Conservation (phyloP, 64 coral and sea anemone genomes). For the Dendrophyllia cribrosa region DNA sequence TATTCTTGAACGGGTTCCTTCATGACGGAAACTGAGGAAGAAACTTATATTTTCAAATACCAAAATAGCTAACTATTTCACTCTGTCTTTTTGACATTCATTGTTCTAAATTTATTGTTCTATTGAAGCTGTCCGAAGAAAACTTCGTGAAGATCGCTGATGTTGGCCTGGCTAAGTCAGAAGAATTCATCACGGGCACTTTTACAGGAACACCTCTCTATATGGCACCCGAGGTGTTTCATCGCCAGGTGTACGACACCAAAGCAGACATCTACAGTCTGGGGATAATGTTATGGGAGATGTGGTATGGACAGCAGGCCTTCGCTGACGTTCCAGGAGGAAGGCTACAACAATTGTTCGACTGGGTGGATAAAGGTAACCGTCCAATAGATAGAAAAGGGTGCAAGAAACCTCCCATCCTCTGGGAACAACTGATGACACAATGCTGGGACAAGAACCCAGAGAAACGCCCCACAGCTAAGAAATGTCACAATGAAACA, state of each 20-base stretch:
- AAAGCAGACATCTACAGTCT: no score
- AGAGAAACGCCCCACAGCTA: not conserved
- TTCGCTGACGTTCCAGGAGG: no score
- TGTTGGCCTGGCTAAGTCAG: not conserved
- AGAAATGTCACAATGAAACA: not conserved
- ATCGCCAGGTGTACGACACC: not conserved
- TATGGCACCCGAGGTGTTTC: constrained; percentile 1
- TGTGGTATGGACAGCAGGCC: no score
- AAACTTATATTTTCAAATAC: no score
- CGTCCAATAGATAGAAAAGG: not conserved
- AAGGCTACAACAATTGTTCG: no score
- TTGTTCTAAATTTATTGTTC: not conserved
- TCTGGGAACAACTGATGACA: not conserved
- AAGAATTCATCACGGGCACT: not conserved
- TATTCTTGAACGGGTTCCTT: no score
- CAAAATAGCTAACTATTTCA: no score
- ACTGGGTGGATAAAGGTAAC: no score
- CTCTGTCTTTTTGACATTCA: no score
- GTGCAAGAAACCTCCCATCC: not conserved
- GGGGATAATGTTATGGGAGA: no score
- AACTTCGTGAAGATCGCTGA: not conserved
- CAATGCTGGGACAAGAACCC: not conserved
- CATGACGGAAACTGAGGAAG: no score
- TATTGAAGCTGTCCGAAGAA: not conserved
- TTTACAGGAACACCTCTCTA: not conserved